Conservation (phyloP, 2,113 vertebrate genomes). For the Nematolebias whitei region DNA sequence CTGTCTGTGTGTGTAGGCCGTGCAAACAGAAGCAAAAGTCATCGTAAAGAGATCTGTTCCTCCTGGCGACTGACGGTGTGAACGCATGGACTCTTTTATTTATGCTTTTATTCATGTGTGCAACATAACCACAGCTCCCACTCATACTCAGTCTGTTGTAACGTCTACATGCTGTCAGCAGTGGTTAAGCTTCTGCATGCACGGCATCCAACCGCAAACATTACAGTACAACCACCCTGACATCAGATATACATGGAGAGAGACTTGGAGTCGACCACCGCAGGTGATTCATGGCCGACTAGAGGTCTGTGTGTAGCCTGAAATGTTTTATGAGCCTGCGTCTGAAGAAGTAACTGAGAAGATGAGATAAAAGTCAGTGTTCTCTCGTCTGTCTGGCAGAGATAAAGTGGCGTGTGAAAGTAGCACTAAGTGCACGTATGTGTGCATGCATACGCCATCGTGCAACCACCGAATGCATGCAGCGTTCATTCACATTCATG, state of each 20-base stretch:
- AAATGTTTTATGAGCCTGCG: constrained; percentile 15
- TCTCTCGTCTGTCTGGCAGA: not conserved
- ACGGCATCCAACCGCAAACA: constrained; percentile 34
- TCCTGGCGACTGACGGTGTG: constrained; percentile 2
- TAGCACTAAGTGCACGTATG: constrained; percentile 2
- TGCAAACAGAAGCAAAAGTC: constrained; percentile 7
- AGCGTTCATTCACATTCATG: not conserved
- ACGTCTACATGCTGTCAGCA: constrained; percentile 22
- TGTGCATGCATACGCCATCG: not conserved
- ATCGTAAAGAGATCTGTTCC: constrained; percentile 8
- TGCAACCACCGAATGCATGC: constrained; percentile 2
- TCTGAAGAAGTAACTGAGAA: constrained; percentile 31
- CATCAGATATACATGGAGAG: constrained; percentile 45
- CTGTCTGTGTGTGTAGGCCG: constrained; percentile 23
- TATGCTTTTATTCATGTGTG: constrained; percentile 3
- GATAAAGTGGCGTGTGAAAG: constrained; percentile 2
- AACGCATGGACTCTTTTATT: constrained; percentile 5
- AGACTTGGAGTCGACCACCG: constrained; percentile 30
- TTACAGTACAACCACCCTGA: constrained; percentile 50
- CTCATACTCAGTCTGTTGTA: constrained; percentile 15
- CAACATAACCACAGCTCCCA: constrained; percentile 10
- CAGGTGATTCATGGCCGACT: constrained; percentile 36
- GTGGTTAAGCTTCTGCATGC: constrained; percentile 9
- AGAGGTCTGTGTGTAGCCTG: constrained; percentile 18
- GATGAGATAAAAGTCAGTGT: constrained; percentile 20